Evolutionary conservation across 2,888 invertebrate species (phyloP).

Genomic region (Abrostola tripartita): DNA sequence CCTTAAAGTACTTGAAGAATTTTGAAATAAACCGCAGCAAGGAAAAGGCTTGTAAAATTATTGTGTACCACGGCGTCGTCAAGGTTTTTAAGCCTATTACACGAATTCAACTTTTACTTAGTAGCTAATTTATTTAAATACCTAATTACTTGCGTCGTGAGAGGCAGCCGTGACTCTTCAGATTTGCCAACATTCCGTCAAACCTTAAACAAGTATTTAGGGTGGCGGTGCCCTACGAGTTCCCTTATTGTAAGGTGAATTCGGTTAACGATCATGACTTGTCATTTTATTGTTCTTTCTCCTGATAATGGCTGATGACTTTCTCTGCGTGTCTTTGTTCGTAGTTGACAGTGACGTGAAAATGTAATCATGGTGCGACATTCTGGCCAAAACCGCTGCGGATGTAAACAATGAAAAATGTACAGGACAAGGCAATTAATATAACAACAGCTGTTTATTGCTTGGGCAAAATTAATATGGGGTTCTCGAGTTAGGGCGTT

Average conservation of each 20-base stretch:
- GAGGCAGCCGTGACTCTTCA: constrained; percentile 66
- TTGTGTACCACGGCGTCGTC: constrained; percentile 22
- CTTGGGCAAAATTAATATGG: constrained; percentile 38
- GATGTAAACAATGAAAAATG: constrained; percentile 74
- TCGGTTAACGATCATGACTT: constrained; percentile 84
- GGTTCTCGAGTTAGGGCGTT: constrained; percentile 17
- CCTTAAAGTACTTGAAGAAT: too few relatives aligned
- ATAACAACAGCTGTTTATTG: constrained; percentile 53
- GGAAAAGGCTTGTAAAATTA: constrained; percentile 32
- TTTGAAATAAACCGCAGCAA: constrained; percentile 18
- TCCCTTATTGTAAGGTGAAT: constrained; percentile 75
- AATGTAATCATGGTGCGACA: constrained; percentile 80
- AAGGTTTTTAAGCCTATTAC: constrained; percentile 42
- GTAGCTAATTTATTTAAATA: constrained; percentile 64
- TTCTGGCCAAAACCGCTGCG: constrained; percentile 51
- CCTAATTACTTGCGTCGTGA: constrained; percentile 66
- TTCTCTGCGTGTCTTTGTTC: constrained; percentile 83
- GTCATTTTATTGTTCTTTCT: constrained; percentile 82
- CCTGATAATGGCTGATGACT: constrained; percentile 86
- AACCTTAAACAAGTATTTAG: constrained; percentile 70
- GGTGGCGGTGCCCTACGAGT: constrained; percentile 59
- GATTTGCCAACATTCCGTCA: constrained; percentile 71
- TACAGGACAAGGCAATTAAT: constrained; percentile 66
- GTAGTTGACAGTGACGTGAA: constrained; percentile 81
- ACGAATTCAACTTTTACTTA: constrained; percentile 54